Evolutionary conservation across 2,888 invertebrate genomes (phyloP), one percentile per base, ranked within the genome.

Genomic region (Stenotaenia linearis): DNA sequence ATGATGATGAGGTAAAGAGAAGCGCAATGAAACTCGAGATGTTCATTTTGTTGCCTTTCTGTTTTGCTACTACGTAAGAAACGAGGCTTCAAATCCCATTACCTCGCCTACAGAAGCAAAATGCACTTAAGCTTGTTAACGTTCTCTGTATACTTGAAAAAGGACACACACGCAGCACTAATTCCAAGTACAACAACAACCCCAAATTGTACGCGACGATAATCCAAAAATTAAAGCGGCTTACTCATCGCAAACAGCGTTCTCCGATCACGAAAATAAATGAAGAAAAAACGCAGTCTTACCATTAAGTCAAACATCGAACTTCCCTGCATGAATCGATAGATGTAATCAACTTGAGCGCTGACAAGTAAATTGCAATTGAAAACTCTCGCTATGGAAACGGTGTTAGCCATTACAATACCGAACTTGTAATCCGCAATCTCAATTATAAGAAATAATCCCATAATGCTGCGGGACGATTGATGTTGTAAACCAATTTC

Each of bases 81-180:
- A 25, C 61, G 61, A 61, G 61, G 25, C 61, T 61, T 61, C 61
- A 61, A 61, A 61, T 61, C 61, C 61, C 61, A 61, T 61, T 61
- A 61, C 61, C 61, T 61, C 61, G 7, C 61, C 61, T 15, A 23
- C 61, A 61, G 23, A 61, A 61, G 61, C 61, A 61, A 61, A 61
- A 61, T 61, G 61, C 61, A 61, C 61, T 61, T 61, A 61, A 61
- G 61, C 61, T 61, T 61, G 61, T 61, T 61, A 61, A 61, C 61
- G 61, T 15, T 61, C 61, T 61, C 61, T 61, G 61, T 61, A 61
- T 61, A 61, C 61, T 61, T 61, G 25, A 61, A 61, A 61, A 61
- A 25, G 12, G 61, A 61, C 25, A 61, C 61, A 61, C 61, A 61
- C 25, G n/a, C n/a, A 45, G 61, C 61, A 61, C 61, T 61, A 61